A percentile compares a stretch with the other conserved stretches of the same genome.
phyloP scores from a whole-genome alignment of 2,888 invertebrate species.

The Cryptocheilus praepositus region DNA sequence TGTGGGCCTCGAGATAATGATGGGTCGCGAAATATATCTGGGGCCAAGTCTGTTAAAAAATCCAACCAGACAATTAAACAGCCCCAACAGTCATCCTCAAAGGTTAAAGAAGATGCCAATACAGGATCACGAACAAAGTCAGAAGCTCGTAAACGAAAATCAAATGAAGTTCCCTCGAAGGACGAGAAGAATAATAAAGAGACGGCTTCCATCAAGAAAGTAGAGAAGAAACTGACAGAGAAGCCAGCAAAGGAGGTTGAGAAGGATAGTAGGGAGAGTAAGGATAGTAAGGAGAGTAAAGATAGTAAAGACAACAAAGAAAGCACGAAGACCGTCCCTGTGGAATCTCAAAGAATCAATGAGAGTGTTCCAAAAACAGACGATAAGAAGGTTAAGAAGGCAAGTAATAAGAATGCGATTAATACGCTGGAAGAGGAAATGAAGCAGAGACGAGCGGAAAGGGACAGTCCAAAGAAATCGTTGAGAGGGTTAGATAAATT shows the following conservation, averaged over 20 bases:
- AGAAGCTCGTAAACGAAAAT: slow-evolving; percentile 73
- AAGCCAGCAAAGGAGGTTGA: slow-evolving; percentile 42
- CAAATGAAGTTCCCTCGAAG: slow-evolving; percentile 65
- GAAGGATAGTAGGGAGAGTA: slow-evolving; percentile 36
- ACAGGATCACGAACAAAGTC: slow-evolving; percentile 55
- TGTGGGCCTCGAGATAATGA: slow-evolving; percentile 73
- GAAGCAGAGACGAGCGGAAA: slow-evolving; percentile 73
- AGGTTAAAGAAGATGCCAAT: slow-evolving; percentile 54
- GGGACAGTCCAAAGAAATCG: slow-evolving; percentile 78
- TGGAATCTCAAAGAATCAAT: slow-evolving; percentile 35
- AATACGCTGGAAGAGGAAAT: slow-evolving; percentile 71
- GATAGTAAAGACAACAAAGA: slow-evolving; percentile 21
- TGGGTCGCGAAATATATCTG: slow-evolving; percentile 72
- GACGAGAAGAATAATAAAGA: slow-evolving; percentile 68
- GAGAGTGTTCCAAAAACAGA: slow-evolving; percentile 50
- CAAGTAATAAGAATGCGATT: slow-evolving; percentile 60
- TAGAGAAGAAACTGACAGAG: slow-evolving; percentile 67
- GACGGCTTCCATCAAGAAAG: slow-evolving; percentile 67
- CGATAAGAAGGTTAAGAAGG: slow-evolving; percentile 62
- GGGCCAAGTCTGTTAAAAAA: slow-evolving; percentile 71
- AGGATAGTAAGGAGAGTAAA: slow-evolving; percentile 13
- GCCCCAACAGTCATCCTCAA: slow-evolving; percentile 70
- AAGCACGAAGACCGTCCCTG: slow-evolving; percentile 19
- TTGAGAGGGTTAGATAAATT: slow-evolving; percentile 79
- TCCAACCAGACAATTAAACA: slow-evolving; percentile 55